A percentile compares a stretch with the other conserved stretches of the same genome.
Evolutionary conservation across 2,888 invertebrate species (phyloP).

Genomic region (Aporophyla nigra): DNA sequence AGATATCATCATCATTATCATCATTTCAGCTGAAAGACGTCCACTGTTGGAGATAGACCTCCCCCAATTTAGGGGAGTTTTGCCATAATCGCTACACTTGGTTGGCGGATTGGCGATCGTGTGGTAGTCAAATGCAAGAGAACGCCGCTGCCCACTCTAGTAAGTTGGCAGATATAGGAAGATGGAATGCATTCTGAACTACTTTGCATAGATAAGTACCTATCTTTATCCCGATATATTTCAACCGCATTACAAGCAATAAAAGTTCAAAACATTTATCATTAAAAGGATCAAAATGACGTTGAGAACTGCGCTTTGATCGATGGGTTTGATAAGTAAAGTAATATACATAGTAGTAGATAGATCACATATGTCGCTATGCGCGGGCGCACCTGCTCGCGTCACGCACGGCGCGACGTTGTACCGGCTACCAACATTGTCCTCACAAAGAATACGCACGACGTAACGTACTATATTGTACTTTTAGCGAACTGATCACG

Average conservation of each 20-base stretch:
- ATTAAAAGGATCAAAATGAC: conserved; percentile 25
- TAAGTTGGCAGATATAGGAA: not conserved
- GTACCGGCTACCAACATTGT: conserved; percentile 46
- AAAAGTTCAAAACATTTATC: conserved; percentile 3
- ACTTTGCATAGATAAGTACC: not conserved
- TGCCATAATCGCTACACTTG: too few species aligned
- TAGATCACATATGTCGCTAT: conserved; percentile 44
- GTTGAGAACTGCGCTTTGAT: conserved; percentile 31
- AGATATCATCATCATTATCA: too few species aligned
- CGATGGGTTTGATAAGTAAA: conserved; percentile 42
- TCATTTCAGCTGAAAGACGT: too few species aligned
- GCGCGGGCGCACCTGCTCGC: conserved; percentile 65
- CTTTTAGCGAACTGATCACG: conserved; percentile 22
- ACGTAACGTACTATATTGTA: conserved; percentile 1
- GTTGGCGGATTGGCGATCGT: too few species aligned
- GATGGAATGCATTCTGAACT: not conserved
- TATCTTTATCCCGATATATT: not conserved
- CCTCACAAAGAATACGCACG: conserved; percentile 51
- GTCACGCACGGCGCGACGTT: conserved; percentile 61
- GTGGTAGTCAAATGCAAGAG: too few species aligned
- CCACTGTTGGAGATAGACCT: too few species aligned
- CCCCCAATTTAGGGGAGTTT: too few species aligned
- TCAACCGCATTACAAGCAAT: not conserved
- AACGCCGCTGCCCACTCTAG: too few species aligned
- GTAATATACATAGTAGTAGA: conserved; percentile 24